These are phyloP conservation scores for Reticulitermes speratus DNA, from an alignment of 1,140 invertebrate genomes.

Conservation along the genomic window DNA sequence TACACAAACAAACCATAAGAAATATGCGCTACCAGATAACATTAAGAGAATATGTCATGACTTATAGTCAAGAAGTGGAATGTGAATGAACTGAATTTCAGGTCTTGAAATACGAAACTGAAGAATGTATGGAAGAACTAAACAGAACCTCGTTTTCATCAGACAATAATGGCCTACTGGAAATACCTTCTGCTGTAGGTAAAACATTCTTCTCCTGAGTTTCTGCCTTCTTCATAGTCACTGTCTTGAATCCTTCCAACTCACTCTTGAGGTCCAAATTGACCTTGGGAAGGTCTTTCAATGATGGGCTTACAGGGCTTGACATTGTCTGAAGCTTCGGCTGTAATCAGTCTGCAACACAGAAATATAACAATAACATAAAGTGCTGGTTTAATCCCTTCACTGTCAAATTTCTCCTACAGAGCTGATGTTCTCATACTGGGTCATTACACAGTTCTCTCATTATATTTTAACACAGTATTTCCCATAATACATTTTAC, in stretches of 20 bases:
- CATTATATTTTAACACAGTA: no score
- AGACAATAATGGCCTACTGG: no score
- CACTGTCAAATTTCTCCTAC: no score
- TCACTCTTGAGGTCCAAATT: conserved; percentile 83
- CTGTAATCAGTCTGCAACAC: not conserved
- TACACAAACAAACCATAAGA: not conserved
- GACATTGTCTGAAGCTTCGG: conserved; percentile 10
- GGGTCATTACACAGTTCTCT: no score
- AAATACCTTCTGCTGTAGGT: conserved; percentile 82
- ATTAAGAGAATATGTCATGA: not conserved
- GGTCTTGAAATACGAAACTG: no score
- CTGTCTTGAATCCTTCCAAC: conserved; percentile 80
- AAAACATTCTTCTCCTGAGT: conserved; percentile 85
- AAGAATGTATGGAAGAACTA: no score
- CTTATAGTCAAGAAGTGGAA: not conserved
- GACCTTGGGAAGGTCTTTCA: conserved; percentile 88
- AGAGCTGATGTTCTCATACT: no score
- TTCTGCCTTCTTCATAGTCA: conserved; percentile 77
- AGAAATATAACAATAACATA: not conserved
- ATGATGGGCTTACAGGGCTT: conserved; percentile 63
- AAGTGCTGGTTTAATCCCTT: not conserved
- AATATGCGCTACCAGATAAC: not conserved
- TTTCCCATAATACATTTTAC: no score
- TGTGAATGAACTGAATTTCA: no score
- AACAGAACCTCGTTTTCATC: no score